These are phyloP conservation scores for Propsilocerus akamusi DNA, from an alignment of 1,140 invertebrate genomes.

Conservation along the genomic window DNA sequence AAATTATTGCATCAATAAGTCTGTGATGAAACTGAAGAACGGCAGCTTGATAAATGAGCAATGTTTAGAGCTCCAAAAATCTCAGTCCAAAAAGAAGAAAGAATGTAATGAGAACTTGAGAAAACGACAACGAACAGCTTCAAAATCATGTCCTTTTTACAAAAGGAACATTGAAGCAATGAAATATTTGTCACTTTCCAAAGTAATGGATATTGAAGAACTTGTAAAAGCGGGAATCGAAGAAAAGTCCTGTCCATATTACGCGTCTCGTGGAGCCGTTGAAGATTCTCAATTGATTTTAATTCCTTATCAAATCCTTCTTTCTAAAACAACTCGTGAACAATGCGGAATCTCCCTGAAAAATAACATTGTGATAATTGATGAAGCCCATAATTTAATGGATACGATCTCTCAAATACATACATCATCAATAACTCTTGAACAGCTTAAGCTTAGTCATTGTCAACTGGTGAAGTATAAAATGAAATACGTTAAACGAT, in stretches of 20 bases:
- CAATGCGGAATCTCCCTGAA: constrained; percentile 68
- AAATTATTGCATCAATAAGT: constrained; percentile 79
- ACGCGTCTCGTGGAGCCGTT: constrained; percentile 60
- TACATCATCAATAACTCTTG: constrained; percentile 46
- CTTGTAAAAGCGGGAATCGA: constrained; percentile 48
- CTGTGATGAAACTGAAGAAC: constrained; percentile 56
- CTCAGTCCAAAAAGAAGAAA: constrained; percentile 30
- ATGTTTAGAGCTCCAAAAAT: constrained; percentile 73
- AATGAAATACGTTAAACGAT: constrained; percentile 49
- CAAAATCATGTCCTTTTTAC: constrained; percentile 45
- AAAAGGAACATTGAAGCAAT: constrained; percentile 46
- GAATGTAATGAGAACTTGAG: constrained; percentile 36
- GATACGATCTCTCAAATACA: constrained; percentile 80
- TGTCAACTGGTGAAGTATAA: constrained; percentile 64
- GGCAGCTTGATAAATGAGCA: constrained; percentile 82
- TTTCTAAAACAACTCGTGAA: constrained; percentile 71
- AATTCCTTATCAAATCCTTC: constrained; percentile 71
- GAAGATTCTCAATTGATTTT: constrained; percentile 59
- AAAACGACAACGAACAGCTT: constrained; percentile 31
- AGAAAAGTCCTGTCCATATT: constrained; percentile 76
- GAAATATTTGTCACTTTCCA: constrained; percentile 41
- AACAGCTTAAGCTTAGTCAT: constrained; percentile 44
- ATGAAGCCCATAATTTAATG: constrained; percentile 94
- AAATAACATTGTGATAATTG: constrained; percentile 78
- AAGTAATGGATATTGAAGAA: constrained; percentile 80